A percentile compares a stretch with the other conserved stretches of the same genome.
Evolutionary conservation across 2,113 vertebrate species (phyloP).

Genomic region (Athene cunicularia): DNA sequence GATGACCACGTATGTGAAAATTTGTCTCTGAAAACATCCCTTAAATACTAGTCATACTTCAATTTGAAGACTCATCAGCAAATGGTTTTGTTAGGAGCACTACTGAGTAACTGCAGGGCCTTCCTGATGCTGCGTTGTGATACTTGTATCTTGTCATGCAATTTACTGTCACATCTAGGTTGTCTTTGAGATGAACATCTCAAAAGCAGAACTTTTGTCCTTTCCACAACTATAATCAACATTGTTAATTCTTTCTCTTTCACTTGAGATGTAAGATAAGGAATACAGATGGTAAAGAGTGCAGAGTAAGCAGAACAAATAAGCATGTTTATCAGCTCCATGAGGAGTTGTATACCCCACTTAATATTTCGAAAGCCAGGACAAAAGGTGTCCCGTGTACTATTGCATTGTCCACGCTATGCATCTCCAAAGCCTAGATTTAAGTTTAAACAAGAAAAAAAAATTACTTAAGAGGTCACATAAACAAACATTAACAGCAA

Average conservation of each 20-base stretch:
- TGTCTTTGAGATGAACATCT: background rate
- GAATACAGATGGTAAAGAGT: background rate
- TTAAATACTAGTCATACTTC: background rate
- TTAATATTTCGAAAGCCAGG: background rate
- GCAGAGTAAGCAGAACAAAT: background rate
- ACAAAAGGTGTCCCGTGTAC: background rate
- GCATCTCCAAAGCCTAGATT: background rate
- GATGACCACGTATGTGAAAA: slow-evolving; percentile 1
- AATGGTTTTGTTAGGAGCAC: background rate
- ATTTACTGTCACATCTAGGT: background rate
- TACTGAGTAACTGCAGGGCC: background rate
- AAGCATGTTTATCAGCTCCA: background rate
- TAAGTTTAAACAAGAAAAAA: background rate
- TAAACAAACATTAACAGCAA: background rate
- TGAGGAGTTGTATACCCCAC: background rate
- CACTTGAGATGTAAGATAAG: background rate
- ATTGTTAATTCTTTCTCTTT: fast-evolving
- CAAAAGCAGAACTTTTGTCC: background rate
- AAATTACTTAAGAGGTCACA: background rate
- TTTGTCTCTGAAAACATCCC: slow-evolving; percentile 5
- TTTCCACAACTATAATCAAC: background rate
- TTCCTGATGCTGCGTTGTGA: background rate
- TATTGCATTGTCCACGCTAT: background rate
- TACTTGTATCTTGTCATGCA: background rate
- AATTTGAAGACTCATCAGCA: slow-evolving; percentile 40